These are phyloP conservation scores for Cettia cetti DNA, from an alignment of 2,113 vertebrate genomes.

Conservation along the genomic window DNA sequence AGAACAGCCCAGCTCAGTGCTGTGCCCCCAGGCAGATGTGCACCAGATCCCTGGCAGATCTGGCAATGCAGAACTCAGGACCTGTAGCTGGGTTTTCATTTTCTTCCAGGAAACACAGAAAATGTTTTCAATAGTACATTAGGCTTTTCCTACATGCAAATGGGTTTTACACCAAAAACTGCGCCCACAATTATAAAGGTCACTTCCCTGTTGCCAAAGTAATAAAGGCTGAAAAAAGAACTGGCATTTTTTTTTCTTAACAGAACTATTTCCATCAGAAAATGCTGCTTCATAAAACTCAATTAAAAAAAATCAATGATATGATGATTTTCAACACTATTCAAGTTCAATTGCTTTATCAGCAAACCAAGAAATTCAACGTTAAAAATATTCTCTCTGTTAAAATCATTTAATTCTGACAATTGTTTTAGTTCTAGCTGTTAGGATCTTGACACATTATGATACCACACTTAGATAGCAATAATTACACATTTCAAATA, in stretches of 20 bases:
- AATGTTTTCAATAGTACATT: neutral
- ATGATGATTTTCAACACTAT: neutral
- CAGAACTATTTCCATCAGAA: neutral
- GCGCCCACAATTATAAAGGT: neutral
- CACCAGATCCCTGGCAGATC: neutral
- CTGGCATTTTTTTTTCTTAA: neutral
- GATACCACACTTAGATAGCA: neutral
- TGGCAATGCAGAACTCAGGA: neutral
- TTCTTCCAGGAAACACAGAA: neutral
- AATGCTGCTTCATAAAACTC: neutral
- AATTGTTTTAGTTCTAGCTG: neutral
- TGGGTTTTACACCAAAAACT: neutral
- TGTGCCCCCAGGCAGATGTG: neutral
- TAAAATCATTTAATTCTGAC: neutral
- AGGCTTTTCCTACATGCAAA: neutral
- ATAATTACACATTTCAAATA: neutral
- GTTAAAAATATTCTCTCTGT: neutral
- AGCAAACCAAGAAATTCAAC: neutral
- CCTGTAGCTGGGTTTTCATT: neutral
- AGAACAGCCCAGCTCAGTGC: neutral
- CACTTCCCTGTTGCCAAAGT: neutral
- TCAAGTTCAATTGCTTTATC: neutral
- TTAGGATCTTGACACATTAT: neutral
- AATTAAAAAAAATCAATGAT: neutral
- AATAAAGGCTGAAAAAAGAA: slow-evolving; percentile 4